Base-by-base conservation (phyloP, 1,140 invertebrate species). In the Asobara japonica region DNA sequence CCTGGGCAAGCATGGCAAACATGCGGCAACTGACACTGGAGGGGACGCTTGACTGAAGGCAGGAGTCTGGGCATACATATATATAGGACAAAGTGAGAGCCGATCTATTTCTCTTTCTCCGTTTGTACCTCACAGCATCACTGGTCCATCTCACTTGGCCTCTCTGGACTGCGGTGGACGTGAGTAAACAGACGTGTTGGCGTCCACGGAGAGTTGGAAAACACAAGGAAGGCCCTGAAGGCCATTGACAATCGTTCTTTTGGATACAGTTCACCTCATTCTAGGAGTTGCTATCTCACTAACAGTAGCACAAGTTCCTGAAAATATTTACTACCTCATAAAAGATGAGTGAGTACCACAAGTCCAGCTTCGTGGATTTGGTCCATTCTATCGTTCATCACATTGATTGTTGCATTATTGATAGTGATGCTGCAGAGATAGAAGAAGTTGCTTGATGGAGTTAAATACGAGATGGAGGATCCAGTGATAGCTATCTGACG, bases 131-230 rank as follows among this genome's bases (percentile, higher is more conserved):
- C 13, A 22, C 25, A 13, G 22, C 51, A 56, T 56, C 51, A 56
- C 22, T n/a, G 25, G 51, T 27, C 20, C 51, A 27, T 56, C 51
- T 56, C 51, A 27, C 22, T 56, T 27, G 22, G 72, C 76, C 66
- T 73, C 71, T 72, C 76, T 76, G 78, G 51, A 56, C 81, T 77
- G 72, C 82, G 79, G 79, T 75, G 79, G 82, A 84, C 82, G 79
- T 84, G 81, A 77, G 84, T 82, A 86, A 87, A 87, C 84, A 86
- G 80, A 85, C 82, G 79, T 82, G 80, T 77, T 74, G 70, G 71
- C 77, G 78, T 82, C 82, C 82, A 71, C 79, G 72, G 83, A 80
- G 82, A 83, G 71, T 78, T 64, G 71, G 79, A 81, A 81, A 81
- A 80, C 78, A 84, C 78, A 76, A 76, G 78, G 78, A 73, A 31